A percentile compares a stretch with the other conserved stretches of the same genome.
These are phyloP conservation scores for Camponotus floridanus DNA, from an alignment of 1,140 invertebrate species.

Conservation along the genomic window DNA sequence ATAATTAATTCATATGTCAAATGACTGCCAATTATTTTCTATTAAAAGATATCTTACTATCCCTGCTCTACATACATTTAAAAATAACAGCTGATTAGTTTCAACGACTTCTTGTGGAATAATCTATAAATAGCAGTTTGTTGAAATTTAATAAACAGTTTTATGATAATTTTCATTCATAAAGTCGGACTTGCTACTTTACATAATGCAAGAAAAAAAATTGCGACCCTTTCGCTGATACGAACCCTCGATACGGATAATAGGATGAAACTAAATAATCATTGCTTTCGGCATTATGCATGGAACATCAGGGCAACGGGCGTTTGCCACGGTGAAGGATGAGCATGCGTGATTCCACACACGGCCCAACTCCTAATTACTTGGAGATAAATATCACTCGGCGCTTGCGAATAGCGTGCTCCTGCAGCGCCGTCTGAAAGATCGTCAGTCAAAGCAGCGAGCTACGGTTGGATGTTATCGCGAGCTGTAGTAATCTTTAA, in stretches of 20 bases:
- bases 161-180: background rate
- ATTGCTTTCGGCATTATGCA: slow-evolving; percentile 64
- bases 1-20: too few relatives aligned
- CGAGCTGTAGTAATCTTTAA: slow-evolving; percentile 71
- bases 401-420: slow-evolving; percentile 77
- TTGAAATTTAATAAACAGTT: background rate
- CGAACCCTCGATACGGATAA: slow-evolving; percentile 42
- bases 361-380: slow-evolving; percentile 78
- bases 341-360: slow-evolving; percentile 76
- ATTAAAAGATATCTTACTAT: too few relatives aligned
- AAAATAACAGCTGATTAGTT: too few relatives aligned
- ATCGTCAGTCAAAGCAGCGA: slow-evolving; percentile 80
- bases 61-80: too few relatives aligned
- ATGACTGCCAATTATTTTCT: too few relatives aligned
- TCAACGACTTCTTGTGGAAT: too few relatives aligned
- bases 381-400: slow-evolving; percentile 80
- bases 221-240: slow-evolving; percentile 22
- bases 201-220: background rate
- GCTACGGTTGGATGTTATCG: slow-evolving; percentile 76
- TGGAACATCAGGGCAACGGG: slow-evolving; percentile 46
- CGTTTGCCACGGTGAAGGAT: slow-evolving; percentile 56
- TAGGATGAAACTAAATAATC: slow-evolving; percentile 60
- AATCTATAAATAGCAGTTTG: too few relatives aligned
- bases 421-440: slow-evolving; percentile 78
- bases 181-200: background rate